Evolutionary conservation across 1,140 invertebrate genomes (phyloP).

Genomic region (Drosophila equinoxialis): DNA sequence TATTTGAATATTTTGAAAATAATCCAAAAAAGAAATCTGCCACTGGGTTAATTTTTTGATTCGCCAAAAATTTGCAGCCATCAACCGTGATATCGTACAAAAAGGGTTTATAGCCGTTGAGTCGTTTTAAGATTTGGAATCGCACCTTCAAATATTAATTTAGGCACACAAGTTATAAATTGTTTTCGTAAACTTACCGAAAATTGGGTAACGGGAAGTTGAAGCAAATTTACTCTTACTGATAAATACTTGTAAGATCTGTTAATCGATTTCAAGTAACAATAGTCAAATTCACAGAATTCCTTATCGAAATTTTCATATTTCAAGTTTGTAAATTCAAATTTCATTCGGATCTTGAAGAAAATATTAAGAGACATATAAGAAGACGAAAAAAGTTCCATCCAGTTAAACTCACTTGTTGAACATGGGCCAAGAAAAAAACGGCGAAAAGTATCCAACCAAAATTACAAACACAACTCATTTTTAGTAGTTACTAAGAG

Average conservation of each 20-base stretch:
- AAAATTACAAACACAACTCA: too few relatives aligned
- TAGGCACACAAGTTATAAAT: too few relatives aligned
- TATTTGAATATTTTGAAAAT: background rate
- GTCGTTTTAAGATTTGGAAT: background rate
- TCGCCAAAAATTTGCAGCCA: conserved; percentile 7
- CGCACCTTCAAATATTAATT: background rate
- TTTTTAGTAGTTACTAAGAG: too few relatives aligned
- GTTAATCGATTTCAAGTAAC: background rate
- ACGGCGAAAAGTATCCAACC: too few relatives aligned
- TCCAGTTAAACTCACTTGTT: too few relatives aligned
- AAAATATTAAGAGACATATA: too few relatives aligned
- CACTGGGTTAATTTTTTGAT: background rate
- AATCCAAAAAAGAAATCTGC: background rate
- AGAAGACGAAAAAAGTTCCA: too few relatives aligned
- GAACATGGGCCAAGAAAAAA: too few relatives aligned
- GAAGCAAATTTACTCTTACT: background rate
- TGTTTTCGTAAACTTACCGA: background rate
- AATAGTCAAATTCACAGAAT: conserved; percentile 4
- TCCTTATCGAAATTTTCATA: background rate
- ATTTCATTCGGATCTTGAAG: background rate
- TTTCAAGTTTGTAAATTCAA: conserved; percentile 17
- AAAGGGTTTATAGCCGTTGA: conserved; percentile 21
- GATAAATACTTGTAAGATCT: conserved; percentile 14
- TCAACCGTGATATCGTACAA: conserved; percentile 6
- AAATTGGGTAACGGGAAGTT: conserved; percentile 4